A percentile compares a stretch with the other conserved stretches of the same genome.
Conservation (phyloP, 2,888 invertebrate species). For the Tetheella fluctuosa region DNA sequence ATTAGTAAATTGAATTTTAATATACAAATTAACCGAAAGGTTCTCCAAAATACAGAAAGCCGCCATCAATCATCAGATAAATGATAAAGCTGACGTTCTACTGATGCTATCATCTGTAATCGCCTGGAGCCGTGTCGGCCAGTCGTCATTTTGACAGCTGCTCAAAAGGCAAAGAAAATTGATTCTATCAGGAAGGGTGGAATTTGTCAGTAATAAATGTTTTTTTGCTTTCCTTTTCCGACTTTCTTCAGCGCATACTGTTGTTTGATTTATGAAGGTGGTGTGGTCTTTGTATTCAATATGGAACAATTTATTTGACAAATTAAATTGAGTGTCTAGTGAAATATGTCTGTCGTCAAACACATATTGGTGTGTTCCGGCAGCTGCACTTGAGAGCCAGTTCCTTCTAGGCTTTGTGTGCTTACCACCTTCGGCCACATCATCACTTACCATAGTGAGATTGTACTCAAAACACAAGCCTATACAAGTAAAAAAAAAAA, state of each 20-base stretch:
- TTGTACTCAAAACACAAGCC: no score
- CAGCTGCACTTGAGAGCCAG: no score
- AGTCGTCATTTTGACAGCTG: slow-evolving; percentile 9
- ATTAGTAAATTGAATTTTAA: neutral
- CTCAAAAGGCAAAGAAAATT: slow-evolving; percentile 7
- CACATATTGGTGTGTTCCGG: no score
- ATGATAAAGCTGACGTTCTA: slow-evolving; percentile 6
- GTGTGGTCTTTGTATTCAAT: neutral
- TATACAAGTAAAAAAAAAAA: no score
- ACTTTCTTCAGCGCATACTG: neutral
- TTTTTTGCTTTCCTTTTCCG: slow-evolving; percentile 3
- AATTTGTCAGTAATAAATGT: slow-evolving; percentile 11
- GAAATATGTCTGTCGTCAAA: neutral
- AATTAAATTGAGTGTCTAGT: neutral
- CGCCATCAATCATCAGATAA: slow-evolving; percentile 12
- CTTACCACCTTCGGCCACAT: no score
- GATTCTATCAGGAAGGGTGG: slow-evolving; percentile 12
- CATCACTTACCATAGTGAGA: no score
- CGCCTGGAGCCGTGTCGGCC: slow-evolving; percentile 7
- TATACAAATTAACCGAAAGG: neutral
- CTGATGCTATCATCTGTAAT: slow-evolving; percentile 12
- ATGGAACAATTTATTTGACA: no score
- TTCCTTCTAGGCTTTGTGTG: no score
- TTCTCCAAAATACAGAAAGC: slow-evolving; percentile 6
- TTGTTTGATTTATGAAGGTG: slow-evolving; percentile 5